Evolutionary conservation across 2,113 vertebrate genomes (phyloP).

Genomic region (Etheostoma cragini): DNA sequence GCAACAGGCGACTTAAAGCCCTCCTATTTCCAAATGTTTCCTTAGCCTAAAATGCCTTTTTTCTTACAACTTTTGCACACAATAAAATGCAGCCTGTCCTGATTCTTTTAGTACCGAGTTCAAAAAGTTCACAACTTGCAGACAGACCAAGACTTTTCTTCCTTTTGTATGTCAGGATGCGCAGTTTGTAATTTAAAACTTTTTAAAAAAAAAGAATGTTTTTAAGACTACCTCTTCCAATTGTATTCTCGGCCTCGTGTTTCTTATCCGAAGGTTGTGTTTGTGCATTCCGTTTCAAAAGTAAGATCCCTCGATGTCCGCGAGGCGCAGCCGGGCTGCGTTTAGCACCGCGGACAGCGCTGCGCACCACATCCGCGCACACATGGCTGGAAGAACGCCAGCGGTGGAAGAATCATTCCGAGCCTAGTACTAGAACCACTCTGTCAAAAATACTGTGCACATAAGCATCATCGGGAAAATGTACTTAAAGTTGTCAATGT

Average conservation of each 20-base stretch:
- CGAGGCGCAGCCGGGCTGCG: neutral
- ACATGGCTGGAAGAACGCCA: neutral
- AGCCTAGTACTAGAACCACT: too few species aligned
- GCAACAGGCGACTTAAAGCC: neutral
- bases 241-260: neutral
- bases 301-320: neutral
- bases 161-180: too few species aligned
- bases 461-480: too few species aligned
- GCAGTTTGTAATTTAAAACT: neutral
- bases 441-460: too few species aligned
- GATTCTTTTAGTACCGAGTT: neutral
- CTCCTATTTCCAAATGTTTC: neutral
- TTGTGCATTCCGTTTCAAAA: neutral
- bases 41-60: neutral
- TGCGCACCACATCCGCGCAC: neutral
- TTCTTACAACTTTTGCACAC: neutral
- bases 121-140: neutral
- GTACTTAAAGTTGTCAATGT: too few species aligned
- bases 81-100: neutral
- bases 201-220: neutral
- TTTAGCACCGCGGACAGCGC: constrained; percentile 12
- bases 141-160: too few species aligned
- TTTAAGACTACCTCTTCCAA: neutral
- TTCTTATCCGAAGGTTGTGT: neutral
- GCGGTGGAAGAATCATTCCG: too few species aligned